Conservation (phyloP, 2,888 invertebrate species). For the Isoperla grammatica region DNA sequence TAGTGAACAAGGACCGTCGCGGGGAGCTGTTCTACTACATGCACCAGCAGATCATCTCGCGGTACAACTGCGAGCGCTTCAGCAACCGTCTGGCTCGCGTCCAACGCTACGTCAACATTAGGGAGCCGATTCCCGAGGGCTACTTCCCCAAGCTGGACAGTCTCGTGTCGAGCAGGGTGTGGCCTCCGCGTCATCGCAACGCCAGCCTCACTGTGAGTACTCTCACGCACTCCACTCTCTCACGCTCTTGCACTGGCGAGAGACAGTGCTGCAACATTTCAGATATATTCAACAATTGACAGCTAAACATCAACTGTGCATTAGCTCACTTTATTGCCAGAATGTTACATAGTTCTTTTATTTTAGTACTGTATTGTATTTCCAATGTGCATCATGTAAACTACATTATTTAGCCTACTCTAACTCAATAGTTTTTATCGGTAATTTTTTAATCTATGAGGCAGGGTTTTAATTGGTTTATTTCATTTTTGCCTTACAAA, state of each 20-base stretch:
- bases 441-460: too few relatives aligned
- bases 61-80: constrained; percentile 68
- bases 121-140: constrained; percentile 65
- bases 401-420: too few relatives aligned
- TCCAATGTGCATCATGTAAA: too few relatives aligned
- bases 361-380: too few relatives aligned
- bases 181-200: constrained; percentile 58
- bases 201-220: constrained; percentile 33
- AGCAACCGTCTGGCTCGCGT: constrained; percentile 64
- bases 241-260: not conserved
- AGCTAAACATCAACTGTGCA: too few relatives aligned
- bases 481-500: too few relatives aligned
- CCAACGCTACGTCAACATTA: constrained; percentile 57
- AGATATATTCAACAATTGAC: too few relatives aligned
- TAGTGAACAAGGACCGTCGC: constrained; percentile 39
- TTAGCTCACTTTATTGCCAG: too few relatives aligned
- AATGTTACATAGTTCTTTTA: not conserved
- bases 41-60: constrained; percentile 44
- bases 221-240: too few relatives aligned
- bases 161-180: constrained; percentile 65
- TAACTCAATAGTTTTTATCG: too few relatives aligned
- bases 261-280: too few relatives aligned
- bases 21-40: constrained; percentile 44
- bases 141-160: constrained; percentile 84
- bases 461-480: too few relatives aligned